Evolutionary conservation across 2,888 invertebrate species (phyloP).

Genomic region (Deroplatys truncata): DNA sequence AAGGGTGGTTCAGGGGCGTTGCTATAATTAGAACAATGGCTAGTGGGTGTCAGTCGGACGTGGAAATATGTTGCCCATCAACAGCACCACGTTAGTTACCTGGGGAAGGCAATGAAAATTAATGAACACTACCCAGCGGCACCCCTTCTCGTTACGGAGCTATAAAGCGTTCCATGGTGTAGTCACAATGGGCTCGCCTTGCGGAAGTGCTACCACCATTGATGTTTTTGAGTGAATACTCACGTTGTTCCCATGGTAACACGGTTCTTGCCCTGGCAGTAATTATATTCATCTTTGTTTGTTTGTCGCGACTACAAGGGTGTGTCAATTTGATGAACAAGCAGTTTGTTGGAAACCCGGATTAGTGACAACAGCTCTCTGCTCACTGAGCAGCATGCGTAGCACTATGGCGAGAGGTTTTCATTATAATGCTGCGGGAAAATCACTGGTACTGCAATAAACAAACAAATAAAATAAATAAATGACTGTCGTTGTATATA

Average conservation of each 20-base stretch:
- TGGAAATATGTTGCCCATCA: neutral
- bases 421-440: too few relatives aligned
- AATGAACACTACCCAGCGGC: neutral
- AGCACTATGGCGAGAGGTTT: neutral
- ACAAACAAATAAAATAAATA: too few relatives aligned
- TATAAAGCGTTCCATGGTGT: neutral
- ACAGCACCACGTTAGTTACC: neutral
- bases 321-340: neutral
- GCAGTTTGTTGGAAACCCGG: too few relatives aligned
- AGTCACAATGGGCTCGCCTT: neutral
- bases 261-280: neutral
- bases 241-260: neutral
- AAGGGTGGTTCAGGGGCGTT: neutral
- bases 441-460: too few relatives aligned
- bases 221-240: neutral
- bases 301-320: neutral
- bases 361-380: neutral
- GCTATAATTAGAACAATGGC: neutral
- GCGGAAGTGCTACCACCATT: neutral
- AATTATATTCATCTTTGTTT: neutral
- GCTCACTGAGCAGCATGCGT: neutral
- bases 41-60: neutral
- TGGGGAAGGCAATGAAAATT: neutral
- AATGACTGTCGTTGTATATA: too few relatives aligned
- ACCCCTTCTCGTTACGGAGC: neutral